Base-by-base conservation (phyloP, 2,113 vertebrate genomes). In the Phaetusa simplex region DNA sequence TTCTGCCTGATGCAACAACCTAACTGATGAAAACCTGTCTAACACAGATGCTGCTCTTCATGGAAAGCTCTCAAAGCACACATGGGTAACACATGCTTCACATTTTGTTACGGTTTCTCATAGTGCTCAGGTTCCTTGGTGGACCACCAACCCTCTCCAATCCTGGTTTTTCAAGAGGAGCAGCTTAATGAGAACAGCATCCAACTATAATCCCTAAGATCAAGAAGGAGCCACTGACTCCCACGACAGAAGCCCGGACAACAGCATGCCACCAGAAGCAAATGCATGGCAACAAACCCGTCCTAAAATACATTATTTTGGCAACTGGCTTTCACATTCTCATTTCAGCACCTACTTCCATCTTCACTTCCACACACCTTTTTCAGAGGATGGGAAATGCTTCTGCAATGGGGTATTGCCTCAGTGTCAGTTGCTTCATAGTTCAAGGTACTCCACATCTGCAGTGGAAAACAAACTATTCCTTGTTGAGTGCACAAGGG, bases 401-500 rank as follows among this genome's bases (percentile, higher is more conserved):
- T 74, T 77, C 62, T 91, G 43, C 18, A 8, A 8, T 29, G 8
- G 43, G 6, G 1, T 59, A 36, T 6, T 56, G 22, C 40, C 36
- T 90, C 76, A 82, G 32, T 49, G 17, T 49, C 77, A 53, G 12
- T 20, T 26, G 5, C 72, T 86, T 74, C 59, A 66, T 3, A 73
- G 50, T 20, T 80, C 59, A 88, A 82, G 50, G 30, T 55, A 73
- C 38, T 71, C 21, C 52, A 59, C 29, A 83, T 43, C 65, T 85
- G 40, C 58, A 86, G 27, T 6, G 14, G 82, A 70, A 91, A 94
- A 95, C 53, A 84, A 93, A 59, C 53, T 85, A 42, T 26, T 85
- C 70, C 69, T 87, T 96, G 78, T 21, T 84, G 71, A 94, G 81
- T 30, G 32, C n/a, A 27, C 11, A 70, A 77, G 29, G 42, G 42